Base-by-base conservation (phyloP, 2,888 invertebrate genomes). In the Apotomis turbidana region DNA sequence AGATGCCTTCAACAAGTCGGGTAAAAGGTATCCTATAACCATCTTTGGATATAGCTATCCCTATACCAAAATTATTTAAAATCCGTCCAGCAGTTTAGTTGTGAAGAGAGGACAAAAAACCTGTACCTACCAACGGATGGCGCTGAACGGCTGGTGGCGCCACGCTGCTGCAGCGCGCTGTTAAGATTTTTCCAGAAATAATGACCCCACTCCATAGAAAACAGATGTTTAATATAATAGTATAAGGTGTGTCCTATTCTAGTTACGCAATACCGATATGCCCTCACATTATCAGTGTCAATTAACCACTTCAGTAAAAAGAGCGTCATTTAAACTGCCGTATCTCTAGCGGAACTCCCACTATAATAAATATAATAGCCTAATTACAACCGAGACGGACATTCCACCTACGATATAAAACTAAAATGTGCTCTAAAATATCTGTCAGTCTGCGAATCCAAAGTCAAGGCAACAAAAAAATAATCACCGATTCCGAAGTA, bases 401-500 rank as follows among this genome's bases (percentile, higher is more conserved):
- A 86, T 86, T 84, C 85, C 83, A 81, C 79, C 80, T 81, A 82
- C 81, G 83, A 83, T 78, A 83, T 79, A 81, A 79, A 79, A 83
- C 83, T 81, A 81, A 86, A 87, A 85, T 87, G 83, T 82, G 85
- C 85, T 85, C 86, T 85, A 88, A 88, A 90, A 88, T 87, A 87
- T 88, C 86, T 86, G 85, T 85, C 86, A 85, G 90, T 90, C 91
- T 88, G 90, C 87, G 90, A 89, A 90, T 90, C 90, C 88, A 86
- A 86, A 88, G 87, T 86, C 88, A 86, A 83, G 84, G 84, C 85
- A 88, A 87, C 89, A 91, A 90, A 91, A 41, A 91, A 90, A 91
- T 90, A 91, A 92, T 91, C 91, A 88, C 88, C 87, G 89, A 92
- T 93, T 90, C 87, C 91, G 79, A 91, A 92, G 91, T 91, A 93